Evolutionary conservation across 2,113 vertebrate species (phyloP).

Genomic region (Formicarius rufipectus): DNA sequence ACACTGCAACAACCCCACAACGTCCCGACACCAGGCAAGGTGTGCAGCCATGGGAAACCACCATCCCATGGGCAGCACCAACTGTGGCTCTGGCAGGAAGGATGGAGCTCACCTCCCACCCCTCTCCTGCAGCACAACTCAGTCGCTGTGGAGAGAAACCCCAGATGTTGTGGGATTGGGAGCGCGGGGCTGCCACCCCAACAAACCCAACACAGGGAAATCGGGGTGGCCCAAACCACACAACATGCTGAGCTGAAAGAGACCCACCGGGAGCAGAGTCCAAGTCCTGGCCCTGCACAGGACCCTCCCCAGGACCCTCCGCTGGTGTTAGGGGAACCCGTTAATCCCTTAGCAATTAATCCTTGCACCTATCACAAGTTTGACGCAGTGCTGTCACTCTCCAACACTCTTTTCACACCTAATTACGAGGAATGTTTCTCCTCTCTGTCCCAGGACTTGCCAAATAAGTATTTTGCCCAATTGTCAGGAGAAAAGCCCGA

Average conservation of each 20-base stretch:
- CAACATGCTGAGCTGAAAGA: not conserved
- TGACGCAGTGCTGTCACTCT: not conserved
- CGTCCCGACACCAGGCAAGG: not conserved
- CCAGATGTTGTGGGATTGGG: too few relatives aligned
- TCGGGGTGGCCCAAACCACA: not conserved
- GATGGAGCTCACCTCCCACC: too few relatives aligned
- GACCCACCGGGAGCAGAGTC: not conserved
- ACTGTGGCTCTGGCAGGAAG: too few relatives aligned
- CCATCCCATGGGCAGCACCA: not conserved
- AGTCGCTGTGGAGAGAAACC: accelerated
- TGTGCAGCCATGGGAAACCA: not conserved
- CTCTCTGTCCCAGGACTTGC: not conserved
- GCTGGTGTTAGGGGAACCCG: not conserved
- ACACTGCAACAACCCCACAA: not conserved
- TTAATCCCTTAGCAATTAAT: too few relatives aligned
- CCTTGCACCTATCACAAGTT: accelerated
- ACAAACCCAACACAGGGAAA: too few relatives aligned
- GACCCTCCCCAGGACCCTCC: not conserved
- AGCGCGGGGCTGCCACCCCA: not conserved
- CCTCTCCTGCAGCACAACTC: not conserved
- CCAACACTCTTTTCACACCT: accelerated
- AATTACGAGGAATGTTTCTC: not conserved
- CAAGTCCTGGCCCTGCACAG: not conserved
- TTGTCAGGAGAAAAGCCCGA: not conserved
- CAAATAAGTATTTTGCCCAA: not conserved